phyloP scores from a whole-genome alignment of 2,797 vertebrate species.

The Trachops cirrhosus region DNA sequence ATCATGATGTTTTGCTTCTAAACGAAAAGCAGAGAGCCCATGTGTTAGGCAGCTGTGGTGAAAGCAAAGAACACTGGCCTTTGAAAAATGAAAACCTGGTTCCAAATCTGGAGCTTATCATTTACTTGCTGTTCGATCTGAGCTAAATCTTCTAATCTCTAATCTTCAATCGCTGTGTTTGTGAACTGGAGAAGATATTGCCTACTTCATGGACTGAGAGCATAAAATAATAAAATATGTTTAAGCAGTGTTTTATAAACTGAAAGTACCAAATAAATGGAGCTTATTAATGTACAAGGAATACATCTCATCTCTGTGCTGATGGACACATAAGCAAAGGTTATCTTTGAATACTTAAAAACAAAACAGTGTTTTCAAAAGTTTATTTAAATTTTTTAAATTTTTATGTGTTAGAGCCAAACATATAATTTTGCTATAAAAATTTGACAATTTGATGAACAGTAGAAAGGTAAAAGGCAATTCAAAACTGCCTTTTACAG shows the following conservation, averaged over 20 bases:
- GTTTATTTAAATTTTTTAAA: not conserved
- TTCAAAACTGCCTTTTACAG: too few relatives aligned
- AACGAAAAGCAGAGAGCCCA: not conserved
- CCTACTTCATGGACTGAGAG: not conserved
- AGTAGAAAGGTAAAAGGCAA: not conserved
- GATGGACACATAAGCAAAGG: not conserved
- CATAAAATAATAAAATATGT: not conserved
- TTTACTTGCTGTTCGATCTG: not conserved
- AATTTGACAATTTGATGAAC: not conserved
- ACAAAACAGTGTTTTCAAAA: slow-evolving; percentile 7
- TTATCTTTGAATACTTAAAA: slow-evolving; percentile 29
- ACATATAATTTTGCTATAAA: not conserved
- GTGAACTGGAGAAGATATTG: not conserved
- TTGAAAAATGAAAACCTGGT: not conserved
- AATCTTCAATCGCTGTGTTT: not conserved
- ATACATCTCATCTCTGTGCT: not conserved
- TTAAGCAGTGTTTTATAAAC: not conserved
- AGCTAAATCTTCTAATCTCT: not conserved
- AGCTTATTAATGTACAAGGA: not conserved
- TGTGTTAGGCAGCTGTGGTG: not conserved
- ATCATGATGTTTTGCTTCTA: not conserved
- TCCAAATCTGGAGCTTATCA: not conserved
- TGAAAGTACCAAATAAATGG: not conserved
- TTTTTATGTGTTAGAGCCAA: not conserved
- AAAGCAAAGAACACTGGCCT: not conserved